Evolutionary conservation across 2,888 invertebrate species (phyloP).

Genomic region (Drosophila prostipennis): DNA sequence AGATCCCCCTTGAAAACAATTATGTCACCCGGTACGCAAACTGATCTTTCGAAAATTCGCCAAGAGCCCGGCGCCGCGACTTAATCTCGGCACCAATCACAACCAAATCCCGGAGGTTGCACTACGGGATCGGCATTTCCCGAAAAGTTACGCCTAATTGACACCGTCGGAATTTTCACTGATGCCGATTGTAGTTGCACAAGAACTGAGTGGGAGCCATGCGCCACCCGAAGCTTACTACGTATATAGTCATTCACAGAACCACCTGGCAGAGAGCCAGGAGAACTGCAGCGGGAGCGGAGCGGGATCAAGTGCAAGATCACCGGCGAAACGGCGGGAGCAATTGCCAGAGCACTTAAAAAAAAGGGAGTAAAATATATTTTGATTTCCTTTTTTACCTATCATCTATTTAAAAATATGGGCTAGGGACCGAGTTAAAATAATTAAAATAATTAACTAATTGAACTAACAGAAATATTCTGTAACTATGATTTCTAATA

Average conservation of each 20-base stretch:
- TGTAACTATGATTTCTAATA: too few species aligned
- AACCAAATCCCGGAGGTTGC: constrained; percentile 7
- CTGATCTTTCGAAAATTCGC: constrained; percentile 22
- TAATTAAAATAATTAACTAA: too few species aligned
- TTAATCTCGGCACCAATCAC: constrained; percentile 24
- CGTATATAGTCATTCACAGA: constrained; percentile 44
- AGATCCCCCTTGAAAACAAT: constrained; percentile 14
- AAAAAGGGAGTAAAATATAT: not conserved
- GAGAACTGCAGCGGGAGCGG: constrained; percentile 10
- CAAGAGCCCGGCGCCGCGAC: constrained; percentile 10
- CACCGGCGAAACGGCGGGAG: constrained; percentile 12
- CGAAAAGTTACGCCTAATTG: constrained; percentile 11
- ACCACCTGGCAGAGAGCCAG: constrained; percentile 45
- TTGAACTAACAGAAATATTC: too few species aligned
- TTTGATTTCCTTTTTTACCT: too few species aligned
- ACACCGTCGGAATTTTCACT: constrained; percentile 4
- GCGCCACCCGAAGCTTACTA: constrained; percentile 17
- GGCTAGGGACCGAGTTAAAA: too few species aligned
- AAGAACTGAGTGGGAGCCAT: constrained; percentile 39
- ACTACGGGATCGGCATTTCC: constrained; percentile 5
- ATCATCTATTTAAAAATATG: too few species aligned
- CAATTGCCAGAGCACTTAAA: constrained; percentile 3
- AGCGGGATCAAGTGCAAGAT: constrained; percentile 42
- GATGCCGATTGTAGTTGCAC: constrained; percentile 25
- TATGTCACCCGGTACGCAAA: constrained; percentile 36